Conservation (phyloP, 2,888 invertebrate genomes). For the Agrenia bidenticulata region DNA sequence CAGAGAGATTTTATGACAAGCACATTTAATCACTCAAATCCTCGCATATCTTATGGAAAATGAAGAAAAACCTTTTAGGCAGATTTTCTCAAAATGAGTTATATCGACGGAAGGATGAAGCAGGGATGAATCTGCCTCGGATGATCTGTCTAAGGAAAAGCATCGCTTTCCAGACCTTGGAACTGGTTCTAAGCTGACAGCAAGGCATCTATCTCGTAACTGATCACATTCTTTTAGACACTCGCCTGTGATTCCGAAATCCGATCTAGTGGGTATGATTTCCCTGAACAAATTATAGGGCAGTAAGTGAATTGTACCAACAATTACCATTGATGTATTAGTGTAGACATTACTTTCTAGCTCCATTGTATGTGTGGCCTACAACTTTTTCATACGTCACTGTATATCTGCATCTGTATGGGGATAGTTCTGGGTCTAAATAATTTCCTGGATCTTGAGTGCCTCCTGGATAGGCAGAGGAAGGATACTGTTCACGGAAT, state of each 20-base stretch:
- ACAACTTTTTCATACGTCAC: slow-evolving; percentile 56
- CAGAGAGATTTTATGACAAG: too few species aligned
- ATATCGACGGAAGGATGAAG: slow-evolving; percentile 56
- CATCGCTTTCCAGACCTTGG: slow-evolving; percentile 56
- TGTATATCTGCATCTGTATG: slow-evolving; percentile 55
- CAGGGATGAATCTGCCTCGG: slow-evolving; percentile 55
- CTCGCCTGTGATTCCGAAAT: slow-evolving; percentile 56
- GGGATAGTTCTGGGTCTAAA: slow-evolving; percentile 51
- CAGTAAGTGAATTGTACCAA: too few species aligned
- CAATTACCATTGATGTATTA: too few species aligned
- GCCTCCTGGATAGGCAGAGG: slow-evolving; percentile 45
- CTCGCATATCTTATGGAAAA: not conserved
- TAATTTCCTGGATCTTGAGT: slow-evolving; percentile 45
- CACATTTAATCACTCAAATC: not conserved
- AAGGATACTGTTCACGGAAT: slow-evolving; percentile 45
- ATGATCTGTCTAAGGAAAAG: slow-evolving; percentile 56
- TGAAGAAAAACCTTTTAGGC: slow-evolving; percentile 55
- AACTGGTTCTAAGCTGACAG: slow-evolving; percentile 56
- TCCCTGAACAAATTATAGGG: slow-evolving; percentile 50
- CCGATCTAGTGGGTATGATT: slow-evolving; percentile 54
- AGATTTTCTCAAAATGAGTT: slow-evolving; percentile 59
- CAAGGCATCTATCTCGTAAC: slow-evolving; percentile 55
- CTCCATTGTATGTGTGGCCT: slow-evolving; percentile 55
- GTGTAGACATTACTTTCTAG: slow-evolving; percentile 53
- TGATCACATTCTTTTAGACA: slow-evolving; percentile 56